Evolutionary conservation across 2,113 vertebrate species (phyloP), one percentile per base, ranked within the genome.

Genomic region (Xiphophorus hellerii): DNA sequence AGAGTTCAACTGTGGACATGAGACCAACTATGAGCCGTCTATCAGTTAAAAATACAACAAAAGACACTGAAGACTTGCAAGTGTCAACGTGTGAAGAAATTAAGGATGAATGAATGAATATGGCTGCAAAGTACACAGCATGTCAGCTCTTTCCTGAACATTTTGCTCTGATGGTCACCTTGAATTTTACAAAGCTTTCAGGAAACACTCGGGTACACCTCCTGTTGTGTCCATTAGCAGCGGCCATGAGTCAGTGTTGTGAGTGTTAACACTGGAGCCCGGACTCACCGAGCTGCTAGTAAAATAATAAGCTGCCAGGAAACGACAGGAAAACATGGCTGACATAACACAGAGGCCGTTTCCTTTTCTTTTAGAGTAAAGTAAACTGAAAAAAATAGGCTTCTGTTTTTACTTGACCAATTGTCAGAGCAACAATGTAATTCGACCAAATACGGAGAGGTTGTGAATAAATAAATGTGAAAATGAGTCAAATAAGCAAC

Each of bases 171-270:
- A 22, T 10, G 28, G 31, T 66, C 68, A 58, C 68, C 42, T 65
- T 73, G 66, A 81, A 83, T 80, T 60, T 74, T 66, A 61, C 20
- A 31, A 67, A 78, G 71, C 54, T 78, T 65, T 78, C 54, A 72
- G 64, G 29, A 33, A 74, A 67, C 2, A 20, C 69, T 74, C 17
- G 5, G 69, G 12, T 39, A 15, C 35, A 62, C 67, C 39, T n/a
- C 22, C 51, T 15, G 51, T 67, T 81, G 70, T 76, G 60, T 65
- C 81, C 71, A 78, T 85, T 79, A 70, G 60, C 62, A 28, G 61
- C 61, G 42, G 63, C 54, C 29, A 8, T 80, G 78, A 84, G 70
- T 74, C 42, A 54, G 31, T 75, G 71, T 78, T 75, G 77, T 76
- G 48, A 48, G 51, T 48, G 71, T 54, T 48, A 65, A 84, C 76